Evolutionary conservation across 2,797 vertebrate genomes (phyloP).

Genomic region (Neoniphon sammara): DNA sequence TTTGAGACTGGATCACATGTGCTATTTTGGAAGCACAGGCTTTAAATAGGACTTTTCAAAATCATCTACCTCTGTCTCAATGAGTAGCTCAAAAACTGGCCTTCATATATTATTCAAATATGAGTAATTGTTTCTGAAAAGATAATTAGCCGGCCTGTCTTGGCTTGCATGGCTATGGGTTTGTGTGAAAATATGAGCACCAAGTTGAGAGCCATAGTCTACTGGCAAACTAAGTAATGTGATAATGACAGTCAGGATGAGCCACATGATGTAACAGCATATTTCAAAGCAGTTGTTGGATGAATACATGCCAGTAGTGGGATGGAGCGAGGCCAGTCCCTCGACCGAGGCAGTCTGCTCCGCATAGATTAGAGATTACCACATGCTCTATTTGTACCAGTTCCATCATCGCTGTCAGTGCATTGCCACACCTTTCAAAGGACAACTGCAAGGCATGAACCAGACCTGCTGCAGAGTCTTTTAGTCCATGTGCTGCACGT

Average conservation of each 20-base stretch:
- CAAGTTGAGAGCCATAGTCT: background rate
- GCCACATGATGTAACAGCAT: constrained; percentile 54
- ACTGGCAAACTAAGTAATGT: constrained; percentile 41
- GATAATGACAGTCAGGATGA: constrained; percentile 60
- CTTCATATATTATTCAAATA: constrained; percentile 10
- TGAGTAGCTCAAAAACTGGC: background rate
- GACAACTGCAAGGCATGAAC: constrained; percentile 62
- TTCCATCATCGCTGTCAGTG: constrained; percentile 48
- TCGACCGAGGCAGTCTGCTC: constrained; percentile 21
- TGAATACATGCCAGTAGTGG: constrained; percentile 39
- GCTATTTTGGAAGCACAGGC: background rate
- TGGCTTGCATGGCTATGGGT: background rate
- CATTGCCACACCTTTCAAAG: constrained; percentile 49
- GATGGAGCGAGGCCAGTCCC: constrained; percentile 43
- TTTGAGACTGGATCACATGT: background rate
- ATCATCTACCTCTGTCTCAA: background rate
- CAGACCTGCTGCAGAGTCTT: constrained; percentile 34
- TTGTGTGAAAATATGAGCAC: constrained; percentile 12
- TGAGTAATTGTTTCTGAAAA: constrained; percentile 25
- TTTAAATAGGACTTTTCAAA: background rate
- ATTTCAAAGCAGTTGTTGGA: constrained; percentile 58
- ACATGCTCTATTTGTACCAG: constrained; percentile 40
- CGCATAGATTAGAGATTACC: constrained; percentile 46
- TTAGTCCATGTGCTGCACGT: constrained; percentile 6
- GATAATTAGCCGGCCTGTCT: background rate